phyloP scores from a whole-genome alignment of 1,140 invertebrate species.

The Micrasema minimum region DNA sequence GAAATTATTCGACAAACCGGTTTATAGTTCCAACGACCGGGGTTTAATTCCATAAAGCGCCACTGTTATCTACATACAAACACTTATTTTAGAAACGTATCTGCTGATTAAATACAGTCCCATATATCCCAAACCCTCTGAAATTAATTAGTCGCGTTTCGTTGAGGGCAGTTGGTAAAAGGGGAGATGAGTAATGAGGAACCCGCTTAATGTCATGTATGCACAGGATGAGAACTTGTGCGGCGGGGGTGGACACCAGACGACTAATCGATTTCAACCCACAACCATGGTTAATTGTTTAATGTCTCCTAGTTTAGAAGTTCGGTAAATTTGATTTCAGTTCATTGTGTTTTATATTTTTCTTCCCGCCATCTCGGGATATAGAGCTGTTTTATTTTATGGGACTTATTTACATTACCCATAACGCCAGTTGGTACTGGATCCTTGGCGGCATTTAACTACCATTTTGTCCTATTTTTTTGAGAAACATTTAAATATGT shows the following conservation, averaged over 20 bases:
- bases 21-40: too few relatives aligned
- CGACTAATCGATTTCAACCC: slow-evolving; percentile 51
- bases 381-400: slow-evolving; percentile 37
- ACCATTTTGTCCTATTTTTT: too few relatives aligned
- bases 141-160: slow-evolving; percentile 2
- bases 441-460: too few relatives aligned
- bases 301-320: slow-evolving; percentile 49
- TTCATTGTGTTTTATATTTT: slow-evolving; percentile 45
- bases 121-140: neutral
- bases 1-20: too few relatives aligned
- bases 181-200: slow-evolving; percentile 4
- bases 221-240: slow-evolving; percentile 11
- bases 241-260: slow-evolving; percentile 15
- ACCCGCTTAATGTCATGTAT: neutral
- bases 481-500: too few relatives aligned
- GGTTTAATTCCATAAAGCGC: too few relatives aligned
- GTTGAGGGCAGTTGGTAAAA: neutral
- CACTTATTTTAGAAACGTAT: too few relatives aligned
- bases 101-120: neutral
- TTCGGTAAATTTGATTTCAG: slow-evolving; percentile 50
- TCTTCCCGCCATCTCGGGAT: slow-evolving; percentile 29
- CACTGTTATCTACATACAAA: too few relatives aligned
- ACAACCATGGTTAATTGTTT: slow-evolving; percentile 54
- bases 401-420: slow-evolving; percentile 49
- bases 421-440: neutral